These are phyloP conservation scores for Sander vitreus DNA, from an alignment of 2,113 vertebrate species.

Conservation along the genomic window DNA sequence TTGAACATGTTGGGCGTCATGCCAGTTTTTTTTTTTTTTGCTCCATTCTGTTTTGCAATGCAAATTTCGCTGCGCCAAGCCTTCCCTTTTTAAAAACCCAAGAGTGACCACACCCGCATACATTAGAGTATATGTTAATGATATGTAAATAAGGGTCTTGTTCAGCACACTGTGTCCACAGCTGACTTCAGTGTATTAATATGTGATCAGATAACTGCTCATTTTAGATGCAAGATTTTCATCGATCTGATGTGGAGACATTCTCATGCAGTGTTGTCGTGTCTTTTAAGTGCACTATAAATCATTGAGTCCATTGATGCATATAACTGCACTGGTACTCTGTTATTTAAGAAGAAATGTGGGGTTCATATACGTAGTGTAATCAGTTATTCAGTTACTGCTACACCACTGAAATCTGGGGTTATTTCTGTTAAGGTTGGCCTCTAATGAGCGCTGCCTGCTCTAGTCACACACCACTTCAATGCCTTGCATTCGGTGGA, in stretches of 20 bases:
- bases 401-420: neutral
- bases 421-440: neutral
- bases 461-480: neutral
- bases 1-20: neutral
- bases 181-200: constrained; percentile 29
- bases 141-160: constrained; percentile 51
- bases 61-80: constrained; percentile 44
- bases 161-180: constrained; percentile 32
- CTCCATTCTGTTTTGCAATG: constrained; percentile 57
- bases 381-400: neutral
- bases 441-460: neutral
- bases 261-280: neutral
- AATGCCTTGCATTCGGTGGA: neutral
- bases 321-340: too few relatives aligned
- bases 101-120: constrained; percentile 15
- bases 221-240: constrained; percentile 9
- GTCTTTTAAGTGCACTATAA: neutral
- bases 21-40: constrained; percentile 7
- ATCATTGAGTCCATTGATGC: neutral
- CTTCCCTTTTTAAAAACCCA: constrained; percentile 12
- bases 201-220: neutral
- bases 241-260: neutral
- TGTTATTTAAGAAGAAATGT: neutral
- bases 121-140: constrained; percentile 51
- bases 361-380: neutral